A percentile compares a stretch with the other conserved stretches of the same genome.
Conservation (phyloP, 1,140 invertebrate genomes). For the Meloidogyne floridensis region DNA sequence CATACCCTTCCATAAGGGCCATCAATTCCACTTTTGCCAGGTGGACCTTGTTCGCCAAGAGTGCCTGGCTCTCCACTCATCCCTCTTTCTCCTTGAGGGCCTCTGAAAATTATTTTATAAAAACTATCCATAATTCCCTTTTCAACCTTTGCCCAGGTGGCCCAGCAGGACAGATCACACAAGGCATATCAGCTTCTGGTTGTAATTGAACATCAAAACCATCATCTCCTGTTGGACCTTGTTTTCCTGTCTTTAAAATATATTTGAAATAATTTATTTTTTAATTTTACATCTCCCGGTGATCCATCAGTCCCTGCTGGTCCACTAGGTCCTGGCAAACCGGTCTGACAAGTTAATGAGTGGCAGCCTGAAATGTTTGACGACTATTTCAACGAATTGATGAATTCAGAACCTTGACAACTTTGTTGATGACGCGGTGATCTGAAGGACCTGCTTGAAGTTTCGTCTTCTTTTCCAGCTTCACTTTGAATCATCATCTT, state of each 20-base stretch:
- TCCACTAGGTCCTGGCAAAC: constrained; percentile 36
- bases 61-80: constrained; percentile 33
- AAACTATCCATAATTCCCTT: constrained; percentile 1
- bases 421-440: constrained; percentile 46
- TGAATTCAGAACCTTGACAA: constrained; percentile 17
- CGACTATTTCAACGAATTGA: background rate
- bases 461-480: background rate
- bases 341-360: constrained; percentile 40
- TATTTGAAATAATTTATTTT: background rate
- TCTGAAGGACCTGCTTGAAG: constrained; percentile 35
- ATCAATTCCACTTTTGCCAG: constrained; percentile 27
- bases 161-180: constrained; percentile 56
- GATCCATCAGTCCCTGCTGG: constrained; percentile 42
- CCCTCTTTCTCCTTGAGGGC: constrained; percentile 53
- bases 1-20: background rate
- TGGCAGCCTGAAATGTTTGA: constrained; percentile 34
- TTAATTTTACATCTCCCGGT: constrained; percentile 35
- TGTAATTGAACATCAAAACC: constrained; percentile 54
- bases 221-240: constrained; percentile 47
- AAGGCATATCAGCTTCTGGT: constrained; percentile 54
- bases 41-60: constrained; percentile 37
- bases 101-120: constrained; percentile 36
- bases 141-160: constrained; percentile 49
- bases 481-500: background rate
- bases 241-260: constrained; percentile 16